phyloP scores from a whole-genome alignment of 1,140 invertebrate genomes.

The Helicoverpa armigera region DNA sequence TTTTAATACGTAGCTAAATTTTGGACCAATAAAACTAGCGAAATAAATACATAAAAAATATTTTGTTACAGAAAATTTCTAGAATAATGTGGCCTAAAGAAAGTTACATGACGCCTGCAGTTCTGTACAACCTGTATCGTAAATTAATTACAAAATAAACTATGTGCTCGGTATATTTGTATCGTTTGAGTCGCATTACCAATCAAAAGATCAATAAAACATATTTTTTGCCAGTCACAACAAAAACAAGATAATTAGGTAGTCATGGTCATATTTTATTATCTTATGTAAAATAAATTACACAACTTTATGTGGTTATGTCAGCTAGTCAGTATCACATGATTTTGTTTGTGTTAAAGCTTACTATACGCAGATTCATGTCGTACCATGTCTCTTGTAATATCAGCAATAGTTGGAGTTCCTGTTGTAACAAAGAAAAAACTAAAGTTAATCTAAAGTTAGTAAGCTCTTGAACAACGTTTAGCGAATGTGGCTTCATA shows the following conservation, averaged over 20 bases:
- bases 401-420: constrained; percentile 88
- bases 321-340: not conserved
- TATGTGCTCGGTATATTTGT: constrained; percentile 40
- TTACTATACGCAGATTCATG: constrained; percentile 90
- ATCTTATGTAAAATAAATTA: constrained; percentile 33
- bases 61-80: constrained; percentile 78
- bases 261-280: constrained; percentile 14
- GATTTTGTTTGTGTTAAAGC: constrained; percentile 78
- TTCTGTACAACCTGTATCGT: constrained; percentile 76
- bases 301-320: constrained; percentile 7
- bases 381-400: constrained; percentile 89
- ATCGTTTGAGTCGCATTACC: not conserved
- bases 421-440: constrained; percentile 80
- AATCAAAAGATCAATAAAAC: not conserved
- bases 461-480: too few species aligned
- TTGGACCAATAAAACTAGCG: too few species aligned
- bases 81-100: constrained; percentile 72
- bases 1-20: too few species aligned
- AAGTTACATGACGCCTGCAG: constrained; percentile 73
- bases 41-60: not conserved
- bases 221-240: not conserved
- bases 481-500: not conserved
- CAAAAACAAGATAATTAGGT: constrained; percentile 18
- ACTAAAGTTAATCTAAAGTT: not conserved
- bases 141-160: constrained; percentile 76